Evolutionary conservation across 2,797 vertebrate species (phyloP).

Genomic region (Fringilla coelebs): DNA sequence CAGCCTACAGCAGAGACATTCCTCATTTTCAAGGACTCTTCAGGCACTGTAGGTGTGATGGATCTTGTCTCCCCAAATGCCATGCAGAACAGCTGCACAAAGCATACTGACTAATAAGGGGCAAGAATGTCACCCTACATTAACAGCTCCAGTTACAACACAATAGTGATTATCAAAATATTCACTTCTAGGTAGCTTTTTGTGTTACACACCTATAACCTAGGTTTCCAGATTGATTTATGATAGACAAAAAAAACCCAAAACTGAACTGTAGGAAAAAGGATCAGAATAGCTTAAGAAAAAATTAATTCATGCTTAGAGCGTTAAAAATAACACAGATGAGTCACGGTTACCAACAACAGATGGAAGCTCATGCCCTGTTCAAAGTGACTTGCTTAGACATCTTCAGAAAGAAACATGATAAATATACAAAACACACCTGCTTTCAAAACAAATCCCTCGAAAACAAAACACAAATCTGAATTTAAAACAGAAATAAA

Average conservation of each 20-base stretch:
- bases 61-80: not conserved
- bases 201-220: not conserved
- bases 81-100: slow-evolving; percentile 49
- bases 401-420: not conserved
- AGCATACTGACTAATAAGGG: not conserved
- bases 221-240: not conserved
- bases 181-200: not conserved
- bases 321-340: slow-evolving; percentile 22
- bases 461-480: not conserved
- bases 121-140: slow-evolving; percentile 1
- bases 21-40: not conserved
- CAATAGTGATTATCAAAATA: not conserved
- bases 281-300: not conserved
- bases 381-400: not conserved
- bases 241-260: not conserved
- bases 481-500: not conserved
- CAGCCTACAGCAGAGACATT: not conserved
- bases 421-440: not conserved
- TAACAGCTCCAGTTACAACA: slow-evolving; percentile 28
- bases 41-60: not conserved
- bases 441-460: not conserved
- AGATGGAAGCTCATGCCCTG: not conserved
- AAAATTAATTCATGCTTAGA: not conserved
- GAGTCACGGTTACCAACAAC: not conserved
- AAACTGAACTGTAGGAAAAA: not conserved